A percentile compares a stretch with the other conserved stretches of the same genome.
Evolutionary conservation across 2,797 vertebrate species (phyloP).

Genomic region (Helostoma temminkii): DNA sequence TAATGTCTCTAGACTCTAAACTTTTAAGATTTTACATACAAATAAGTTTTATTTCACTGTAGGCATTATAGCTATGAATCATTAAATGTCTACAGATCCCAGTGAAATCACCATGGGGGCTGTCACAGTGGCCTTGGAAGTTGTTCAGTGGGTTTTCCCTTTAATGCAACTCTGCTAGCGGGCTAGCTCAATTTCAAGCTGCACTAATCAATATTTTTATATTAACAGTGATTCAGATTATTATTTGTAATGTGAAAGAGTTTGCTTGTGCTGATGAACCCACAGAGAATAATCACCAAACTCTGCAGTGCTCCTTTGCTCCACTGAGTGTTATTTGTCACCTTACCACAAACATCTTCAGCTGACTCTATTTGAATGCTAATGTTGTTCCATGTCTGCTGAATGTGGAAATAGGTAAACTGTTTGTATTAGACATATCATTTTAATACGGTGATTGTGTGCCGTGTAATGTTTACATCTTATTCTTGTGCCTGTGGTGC

Average conservation of each 20-base stretch:
- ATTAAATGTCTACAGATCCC: constrained; percentile 43
- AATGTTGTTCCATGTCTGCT: not conserved
- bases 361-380: not conserved
- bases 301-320: not conserved
- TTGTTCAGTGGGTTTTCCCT: constrained; percentile 41
- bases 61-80: constrained; percentile 58
- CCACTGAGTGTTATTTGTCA: not conserved
- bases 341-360: not conserved
- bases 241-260: not conserved
- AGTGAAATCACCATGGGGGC: constrained; percentile 34
- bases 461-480: not conserved
- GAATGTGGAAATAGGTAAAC: not conserved
- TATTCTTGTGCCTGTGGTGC: not conserved
- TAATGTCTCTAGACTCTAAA: constrained; percentile 14
- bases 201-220: not conserved
- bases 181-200: not conserved
- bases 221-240: not conserved
- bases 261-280: not conserved
- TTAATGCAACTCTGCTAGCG: not conserved
- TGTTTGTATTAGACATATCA: not conserved
- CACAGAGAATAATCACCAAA: not conserved
- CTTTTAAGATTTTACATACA: constrained; percentile 53
- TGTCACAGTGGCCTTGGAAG: constrained; percentile 46
- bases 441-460: not conserved
- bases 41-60: constrained; percentile 61